A percentile compares a stretch with the other conserved stretches of the same genome.
Evolutionary conservation across 2,113 vertebrate genomes (phyloP).

Genomic region (Synchiropus splendidus): DNA sequence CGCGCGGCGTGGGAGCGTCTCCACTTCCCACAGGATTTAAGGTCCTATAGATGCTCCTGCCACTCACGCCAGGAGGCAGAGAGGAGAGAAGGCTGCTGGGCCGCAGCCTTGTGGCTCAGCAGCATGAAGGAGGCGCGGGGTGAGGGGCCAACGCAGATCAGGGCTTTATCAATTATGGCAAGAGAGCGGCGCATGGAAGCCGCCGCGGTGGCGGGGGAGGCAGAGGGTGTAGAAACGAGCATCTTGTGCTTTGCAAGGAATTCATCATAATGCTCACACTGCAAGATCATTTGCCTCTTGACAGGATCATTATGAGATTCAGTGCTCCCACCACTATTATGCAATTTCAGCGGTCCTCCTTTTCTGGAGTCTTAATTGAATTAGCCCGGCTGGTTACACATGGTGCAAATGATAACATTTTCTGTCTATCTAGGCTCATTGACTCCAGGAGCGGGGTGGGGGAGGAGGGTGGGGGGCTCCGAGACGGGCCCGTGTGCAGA

Average conservation of each 20-base stretch:
- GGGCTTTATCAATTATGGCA: slow-evolving; percentile 49
- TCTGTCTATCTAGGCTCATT: slow-evolving; percentile 58
- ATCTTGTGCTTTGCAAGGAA: slow-evolving; percentile 48
- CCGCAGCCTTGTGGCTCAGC: slow-evolving; percentile 40
- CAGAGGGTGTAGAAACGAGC: slow-evolving; percentile 9
- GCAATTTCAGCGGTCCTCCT: slow-evolving; percentile 62
- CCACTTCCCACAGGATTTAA: slow-evolving; percentile 35
- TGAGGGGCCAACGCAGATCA: slow-evolving; percentile 37
- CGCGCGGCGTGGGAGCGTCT: slow-evolving; percentile 21
- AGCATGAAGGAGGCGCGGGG: slow-evolving; percentile 30
- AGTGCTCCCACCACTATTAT: slow-evolving; percentile 59
- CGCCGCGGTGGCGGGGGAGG: slow-evolving; percentile 3
- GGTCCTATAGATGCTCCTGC: slow-evolving; percentile 32
- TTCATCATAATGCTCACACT: slow-evolving; percentile 56
- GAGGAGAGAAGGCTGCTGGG: slow-evolving; percentile 22
- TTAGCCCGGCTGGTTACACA: slow-evolving; percentile 63
- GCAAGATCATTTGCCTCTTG: slow-evolving; percentile 60
- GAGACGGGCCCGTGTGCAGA: too few species aligned
- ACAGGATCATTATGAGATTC: slow-evolving; percentile 68
- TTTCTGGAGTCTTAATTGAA: slow-evolving; percentile 67
- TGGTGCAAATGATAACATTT: slow-evolving; percentile 63
- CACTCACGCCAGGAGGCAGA: slow-evolving; percentile 33
- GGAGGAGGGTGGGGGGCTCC: slow-evolving; percentile 13
- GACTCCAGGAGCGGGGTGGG: slow-evolving; percentile 15
- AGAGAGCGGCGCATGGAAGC: slow-evolving; percentile 36